phyloP scores from a whole-genome alignment of 2,888 invertebrate genomes.

The Escarpia spicata region DNA sequence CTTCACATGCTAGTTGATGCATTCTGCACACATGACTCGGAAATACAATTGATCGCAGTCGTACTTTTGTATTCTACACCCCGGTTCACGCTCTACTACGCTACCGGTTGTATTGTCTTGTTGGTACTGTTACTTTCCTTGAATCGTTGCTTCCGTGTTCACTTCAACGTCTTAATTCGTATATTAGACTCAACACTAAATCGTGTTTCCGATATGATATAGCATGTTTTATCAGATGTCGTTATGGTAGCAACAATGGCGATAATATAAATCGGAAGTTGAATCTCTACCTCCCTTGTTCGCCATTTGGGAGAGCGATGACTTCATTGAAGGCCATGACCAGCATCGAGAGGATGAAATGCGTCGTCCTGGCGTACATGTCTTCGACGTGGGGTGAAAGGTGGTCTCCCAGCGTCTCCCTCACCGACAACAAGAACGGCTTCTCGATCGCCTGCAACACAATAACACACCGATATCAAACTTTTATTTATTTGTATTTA shows the following conservation, averaged over 20 bases:
- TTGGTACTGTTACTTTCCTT: not conserved
- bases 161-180: not conserved
- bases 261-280: not conserved
- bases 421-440: constrained; percentile 87
- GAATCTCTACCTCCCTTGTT: not conserved
- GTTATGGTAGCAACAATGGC: not conserved
- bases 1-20: not conserved
- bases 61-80: not conserved
- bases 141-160: not conserved
- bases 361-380: constrained; percentile 75
- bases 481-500: not conserved
- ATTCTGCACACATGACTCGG: not conserved
- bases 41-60: not conserved
- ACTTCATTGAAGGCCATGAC: not conserved
- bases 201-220: not conserved
- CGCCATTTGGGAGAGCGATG: not conserved
- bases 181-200: too few species aligned
- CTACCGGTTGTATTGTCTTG: not conserved
- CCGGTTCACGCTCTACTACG: not conserved
- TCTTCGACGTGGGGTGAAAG: constrained; percentile 89
- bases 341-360: not conserved
- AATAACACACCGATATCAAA: not conserved
- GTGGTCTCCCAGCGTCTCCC: constrained; percentile 84
- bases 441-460: constrained; percentile 82
- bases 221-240: not conserved